A percentile compares a stretch with the other conserved stretches of the same genome.
Conservation (phyloP, 2,113 vertebrate species). For the Tyto alba region DNA sequence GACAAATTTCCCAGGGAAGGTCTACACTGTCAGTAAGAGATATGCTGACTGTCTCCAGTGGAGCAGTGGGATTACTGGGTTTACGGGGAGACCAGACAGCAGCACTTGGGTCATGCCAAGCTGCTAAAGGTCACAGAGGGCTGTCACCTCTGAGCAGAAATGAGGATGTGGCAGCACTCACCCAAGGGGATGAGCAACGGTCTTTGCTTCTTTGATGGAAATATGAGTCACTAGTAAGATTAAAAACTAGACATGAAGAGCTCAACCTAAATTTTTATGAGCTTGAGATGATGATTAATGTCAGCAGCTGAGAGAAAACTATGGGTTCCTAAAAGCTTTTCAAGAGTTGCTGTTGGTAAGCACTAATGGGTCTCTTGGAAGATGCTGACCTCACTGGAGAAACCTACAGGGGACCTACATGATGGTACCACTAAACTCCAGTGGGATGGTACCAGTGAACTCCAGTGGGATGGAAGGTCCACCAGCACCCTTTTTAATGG, state of each 20-base stretch:
- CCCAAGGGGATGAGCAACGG: not conserved
- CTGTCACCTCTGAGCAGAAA: not conserved
- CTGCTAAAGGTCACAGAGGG: not conserved
- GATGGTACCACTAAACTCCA: not conserved
- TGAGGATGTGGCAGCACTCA: not conserved
- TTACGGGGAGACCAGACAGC: not conserved
- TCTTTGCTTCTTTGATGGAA: not conserved
- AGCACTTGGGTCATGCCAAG: not conserved
- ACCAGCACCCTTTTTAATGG: not conserved
- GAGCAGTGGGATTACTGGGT: not conserved
- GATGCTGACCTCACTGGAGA: not conserved
- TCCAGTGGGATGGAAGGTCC: not conserved
- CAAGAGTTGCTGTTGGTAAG: not conserved
- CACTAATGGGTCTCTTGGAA: not conserved
- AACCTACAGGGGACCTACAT: not conserved
- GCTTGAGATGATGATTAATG: not conserved
- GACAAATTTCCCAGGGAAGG: not conserved
- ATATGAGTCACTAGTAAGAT: not conserved
- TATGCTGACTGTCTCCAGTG: not conserved
- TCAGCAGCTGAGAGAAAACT: not conserved
- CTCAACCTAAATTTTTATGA: not conserved
- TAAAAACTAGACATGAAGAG: not conserved
- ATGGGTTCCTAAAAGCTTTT: not conserved
- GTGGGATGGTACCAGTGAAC: not conserved
- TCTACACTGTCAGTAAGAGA: not conserved